phyloP scores from a whole-genome alignment of 2,888 invertebrate genomes.

The Dioctria linearis region DNA sequence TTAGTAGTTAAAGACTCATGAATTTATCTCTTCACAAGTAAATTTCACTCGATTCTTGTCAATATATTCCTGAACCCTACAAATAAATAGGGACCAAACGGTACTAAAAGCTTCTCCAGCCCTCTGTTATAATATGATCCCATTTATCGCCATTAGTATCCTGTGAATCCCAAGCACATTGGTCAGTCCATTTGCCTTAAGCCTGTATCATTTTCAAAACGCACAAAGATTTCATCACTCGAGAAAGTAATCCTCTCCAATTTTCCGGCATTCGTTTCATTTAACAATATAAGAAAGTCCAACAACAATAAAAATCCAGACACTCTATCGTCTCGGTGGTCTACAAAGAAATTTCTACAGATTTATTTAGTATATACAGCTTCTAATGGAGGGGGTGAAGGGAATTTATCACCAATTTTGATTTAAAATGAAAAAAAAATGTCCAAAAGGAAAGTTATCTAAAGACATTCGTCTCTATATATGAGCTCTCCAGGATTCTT shows the following conservation, averaged over 20 bases:
- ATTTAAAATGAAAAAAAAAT: conserved; percentile 50
- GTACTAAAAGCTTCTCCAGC: background rate
- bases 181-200: conserved; percentile 27
- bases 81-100: too few relatives aligned
- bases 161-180: conserved; percentile 6
- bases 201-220: conserved; percentile 18
- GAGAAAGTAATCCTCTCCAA: background rate
- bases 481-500: conserved; percentile 12
- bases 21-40: too few relatives aligned
- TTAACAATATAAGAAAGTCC: conserved; percentile 13
- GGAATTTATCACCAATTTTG: conserved; percentile 54
- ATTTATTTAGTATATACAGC: conserved; percentile 53
- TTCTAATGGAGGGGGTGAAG: conserved; percentile 38
- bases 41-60: too few relatives aligned
- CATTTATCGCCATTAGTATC: conserved; percentile 54
- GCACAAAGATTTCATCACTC: conserved; percentile 2
- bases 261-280: conserved; percentile 14
- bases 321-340: background rate
- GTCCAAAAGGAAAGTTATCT: conserved; percentile 50
- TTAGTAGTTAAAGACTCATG: too few relatives aligned
- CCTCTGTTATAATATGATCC: conserved; percentile 8
- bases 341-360: conserved; percentile 38
- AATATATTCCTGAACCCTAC: too few relatives aligned
- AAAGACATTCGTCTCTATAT: conserved; percentile 49
- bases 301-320: background rate